Conservation (phyloP, 2,888 invertebrate genomes). For the Drosophila tanythrix region DNA sequence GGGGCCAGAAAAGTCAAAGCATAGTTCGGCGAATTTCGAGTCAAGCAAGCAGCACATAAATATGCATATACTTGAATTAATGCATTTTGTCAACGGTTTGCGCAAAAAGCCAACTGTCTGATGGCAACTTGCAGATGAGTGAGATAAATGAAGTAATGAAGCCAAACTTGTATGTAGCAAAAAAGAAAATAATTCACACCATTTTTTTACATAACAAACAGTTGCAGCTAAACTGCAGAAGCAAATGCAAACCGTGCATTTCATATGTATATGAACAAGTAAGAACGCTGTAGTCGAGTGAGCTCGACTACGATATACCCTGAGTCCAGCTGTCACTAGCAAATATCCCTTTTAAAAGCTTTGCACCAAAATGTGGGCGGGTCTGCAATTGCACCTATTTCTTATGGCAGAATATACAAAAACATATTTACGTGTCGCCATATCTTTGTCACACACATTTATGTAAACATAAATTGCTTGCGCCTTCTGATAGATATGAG, state of each 20-base stretch:
- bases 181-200: constrained; percentile 16
- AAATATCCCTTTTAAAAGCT: background rate
- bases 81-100: constrained; percentile 61
- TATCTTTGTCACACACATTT: background rate
- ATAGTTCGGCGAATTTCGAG: constrained; percentile 25
- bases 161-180: constrained; percentile 7
- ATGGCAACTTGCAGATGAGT: constrained; percentile 4
- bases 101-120: constrained; percentile 19
- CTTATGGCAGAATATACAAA: background rate
- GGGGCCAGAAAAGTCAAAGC: constrained; percentile 14
- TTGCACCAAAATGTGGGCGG: background rate
- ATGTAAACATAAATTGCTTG: too few relatives aligned
- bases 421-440: background rate
- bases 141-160: constrained; percentile 22
- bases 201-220: constrained; percentile 22
- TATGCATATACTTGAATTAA: constrained; percentile 59
- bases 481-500: too few relatives aligned
- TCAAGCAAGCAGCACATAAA: constrained; percentile 35
- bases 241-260: constrained; percentile 14
- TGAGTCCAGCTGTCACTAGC: background rate
- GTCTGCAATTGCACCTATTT: background rate
- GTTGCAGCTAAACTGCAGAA: background rate
- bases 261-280: constrained; percentile 6
- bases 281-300: background rate
- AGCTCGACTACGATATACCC: background rate